A percentile compares a stretch with the other conserved stretches of the same genome.
phyloP scores from a whole-genome alignment of 2,797 vertebrate genomes.

The Salarias fasciatus region DNA sequence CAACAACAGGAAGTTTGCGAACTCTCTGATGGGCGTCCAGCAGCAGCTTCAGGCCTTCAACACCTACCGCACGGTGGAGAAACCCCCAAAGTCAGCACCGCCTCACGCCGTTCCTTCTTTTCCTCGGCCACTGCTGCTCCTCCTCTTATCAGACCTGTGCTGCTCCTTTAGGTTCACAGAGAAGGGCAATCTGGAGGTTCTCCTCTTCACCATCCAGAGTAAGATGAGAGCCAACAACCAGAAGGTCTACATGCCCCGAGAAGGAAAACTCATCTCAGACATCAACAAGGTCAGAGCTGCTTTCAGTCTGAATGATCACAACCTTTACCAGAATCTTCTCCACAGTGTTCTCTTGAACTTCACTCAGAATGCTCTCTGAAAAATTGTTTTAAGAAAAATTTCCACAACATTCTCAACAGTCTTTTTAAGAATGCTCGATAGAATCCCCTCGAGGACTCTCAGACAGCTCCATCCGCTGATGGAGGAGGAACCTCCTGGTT shows the following conservation, averaged over 20 bases:
- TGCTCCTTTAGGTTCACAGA: constrained; percentile 89
- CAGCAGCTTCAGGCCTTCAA: constrained; percentile 98
- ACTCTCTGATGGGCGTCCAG: constrained; percentile 94
- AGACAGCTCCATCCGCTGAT: no score
- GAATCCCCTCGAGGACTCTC: no score
- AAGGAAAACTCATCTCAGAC: constrained; percentile 96
- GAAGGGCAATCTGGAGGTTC: constrained; percentile 94
- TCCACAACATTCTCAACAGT: no score
- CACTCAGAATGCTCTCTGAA: no score
- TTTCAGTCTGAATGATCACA: no score
- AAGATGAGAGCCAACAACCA: constrained; percentile 98
- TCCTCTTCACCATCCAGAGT: constrained; percentile 96
- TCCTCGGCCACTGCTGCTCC: no score
- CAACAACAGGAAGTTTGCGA: constrained; percentile 98
- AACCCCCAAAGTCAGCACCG: constrained; percentile 92
- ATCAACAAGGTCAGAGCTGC: constrained; percentile 88
- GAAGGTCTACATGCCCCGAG: constrained; percentile 95
- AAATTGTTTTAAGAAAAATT: no score
- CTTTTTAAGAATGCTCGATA: no score
- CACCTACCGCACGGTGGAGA: constrained; percentile 97
- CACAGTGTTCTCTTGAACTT: no score
- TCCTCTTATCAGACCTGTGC: not conserved
- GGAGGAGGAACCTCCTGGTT: no score
- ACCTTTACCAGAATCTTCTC: no score
- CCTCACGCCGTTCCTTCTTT: no score